Conservation (phyloP, 2,113 vertebrate genomes). For the Tragulus kanchil region DNA sequence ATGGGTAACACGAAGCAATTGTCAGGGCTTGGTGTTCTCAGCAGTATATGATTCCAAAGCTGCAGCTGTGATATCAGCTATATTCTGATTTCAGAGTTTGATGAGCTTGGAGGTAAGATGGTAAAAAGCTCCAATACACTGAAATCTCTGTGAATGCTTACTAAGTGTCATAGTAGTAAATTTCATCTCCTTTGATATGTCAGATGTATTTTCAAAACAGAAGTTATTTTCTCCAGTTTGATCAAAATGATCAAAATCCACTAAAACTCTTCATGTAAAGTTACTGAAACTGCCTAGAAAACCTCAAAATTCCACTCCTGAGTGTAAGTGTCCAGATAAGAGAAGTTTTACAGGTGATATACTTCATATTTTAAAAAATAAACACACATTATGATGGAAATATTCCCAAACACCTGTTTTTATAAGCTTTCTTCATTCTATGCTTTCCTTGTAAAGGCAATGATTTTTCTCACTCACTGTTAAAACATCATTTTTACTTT, state of each 20-base stretch:
- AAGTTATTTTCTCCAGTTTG: not conserved
- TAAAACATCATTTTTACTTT: conserved; percentile 45
- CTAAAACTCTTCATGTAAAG: not conserved
- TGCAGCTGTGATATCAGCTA: not conserved
- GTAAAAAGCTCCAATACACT: not conserved
- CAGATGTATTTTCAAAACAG: not conserved
- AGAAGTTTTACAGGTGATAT: not conserved
- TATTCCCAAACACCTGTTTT: not conserved
- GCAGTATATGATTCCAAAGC: not conserved
- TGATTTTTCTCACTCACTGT: conserved; percentile 32
- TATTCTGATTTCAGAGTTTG: not conserved
- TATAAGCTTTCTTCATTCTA: not conserved
- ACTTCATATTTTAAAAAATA: conserved; percentile 31
- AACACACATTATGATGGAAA: not conserved
- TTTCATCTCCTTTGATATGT: not conserved
- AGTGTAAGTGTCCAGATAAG: not conserved
- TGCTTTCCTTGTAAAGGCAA: not conserved
- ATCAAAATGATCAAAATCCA: conserved; percentile 19
- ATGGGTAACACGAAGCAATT: not conserved
- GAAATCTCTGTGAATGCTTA: not conserved
- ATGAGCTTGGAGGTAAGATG: not conserved
- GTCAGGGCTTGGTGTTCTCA: not conserved
- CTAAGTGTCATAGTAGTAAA: not conserved
- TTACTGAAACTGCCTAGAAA: not conserved
- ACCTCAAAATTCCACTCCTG: not conserved